Percentiles rank a stretch among this genome's conserved stretches.
Conservation (phyloP, 2,888 invertebrate species). For the Dryocosmus kuriphilus region DNA sequence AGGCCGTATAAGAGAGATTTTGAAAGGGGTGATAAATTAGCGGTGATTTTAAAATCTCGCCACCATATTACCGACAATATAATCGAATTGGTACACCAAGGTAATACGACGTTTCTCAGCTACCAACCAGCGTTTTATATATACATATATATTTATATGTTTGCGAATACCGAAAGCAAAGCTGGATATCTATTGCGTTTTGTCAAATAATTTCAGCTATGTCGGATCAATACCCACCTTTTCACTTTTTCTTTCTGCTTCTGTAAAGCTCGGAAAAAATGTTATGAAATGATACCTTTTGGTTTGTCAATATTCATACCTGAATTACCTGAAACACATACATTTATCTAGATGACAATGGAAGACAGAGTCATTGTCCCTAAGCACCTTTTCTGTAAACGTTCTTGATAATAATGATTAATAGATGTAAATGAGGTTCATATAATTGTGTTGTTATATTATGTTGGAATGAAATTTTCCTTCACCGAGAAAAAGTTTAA, state of each 20-base stretch:
- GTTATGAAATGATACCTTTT: neutral
- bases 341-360: neutral
- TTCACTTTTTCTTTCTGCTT: constrained; percentile 28
- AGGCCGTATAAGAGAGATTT: constrained; percentile 1
- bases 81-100: neutral
- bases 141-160: too few species aligned
- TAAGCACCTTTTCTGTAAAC: neutral
- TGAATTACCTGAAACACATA: constrained; percentile 14
- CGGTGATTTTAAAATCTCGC: constrained; percentile 28
- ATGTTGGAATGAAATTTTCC: too few species aligned
- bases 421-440: neutral
- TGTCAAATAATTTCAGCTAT: constrained; percentile 17
- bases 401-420: neutral
- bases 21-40: constrained; percentile 21
- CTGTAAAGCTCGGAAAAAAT: constrained; percentile 32
- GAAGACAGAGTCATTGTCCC: neutral
- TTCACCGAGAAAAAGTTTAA: too few species aligned
- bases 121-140: neutral
- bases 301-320: neutral
- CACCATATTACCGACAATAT: constrained; percentile 24
- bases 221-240: constrained; percentile 38
- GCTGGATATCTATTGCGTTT: constrained; percentile 31
- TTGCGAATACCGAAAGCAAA: constrained; percentile 33
- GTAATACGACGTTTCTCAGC: constrained; percentile 28
- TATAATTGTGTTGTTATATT: neutral